Evolutionary conservation across 2,113 vertebrate genomes (phyloP).

Genomic region (Antechinus stuartii): DNA sequence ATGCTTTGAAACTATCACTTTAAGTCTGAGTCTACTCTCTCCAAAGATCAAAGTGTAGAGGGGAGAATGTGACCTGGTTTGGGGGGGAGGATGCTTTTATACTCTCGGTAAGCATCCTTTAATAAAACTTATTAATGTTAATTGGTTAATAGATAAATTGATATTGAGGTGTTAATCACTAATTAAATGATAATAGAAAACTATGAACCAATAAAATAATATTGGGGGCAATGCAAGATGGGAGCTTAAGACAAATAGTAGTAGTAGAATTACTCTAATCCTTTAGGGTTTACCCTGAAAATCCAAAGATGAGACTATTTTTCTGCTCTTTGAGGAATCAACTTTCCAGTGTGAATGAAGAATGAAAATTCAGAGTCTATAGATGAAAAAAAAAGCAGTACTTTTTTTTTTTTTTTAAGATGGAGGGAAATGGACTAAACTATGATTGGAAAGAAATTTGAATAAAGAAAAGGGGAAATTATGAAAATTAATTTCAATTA

Average conservation of each 20-base stretch:
- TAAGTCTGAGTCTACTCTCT: background rate
- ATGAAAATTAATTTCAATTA: background rate
- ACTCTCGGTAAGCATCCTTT: background rate
- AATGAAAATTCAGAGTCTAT: background rate
- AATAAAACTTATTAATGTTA: background rate
- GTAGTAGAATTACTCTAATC: background rate
- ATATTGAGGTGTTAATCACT: background rate
- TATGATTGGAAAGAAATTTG: background rate
- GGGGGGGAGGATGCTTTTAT: background rate
- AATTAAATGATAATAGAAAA: background rate
- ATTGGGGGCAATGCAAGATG: background rate
- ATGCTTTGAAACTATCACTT: background rate
- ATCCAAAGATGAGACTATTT: background rate
- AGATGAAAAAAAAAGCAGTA: background rate
- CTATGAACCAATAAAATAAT: background rate
- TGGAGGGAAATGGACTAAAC: background rate
- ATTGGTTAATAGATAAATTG: background rate
- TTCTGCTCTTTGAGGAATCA: background rate
- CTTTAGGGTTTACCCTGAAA: background rate
- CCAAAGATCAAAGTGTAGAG: background rate
- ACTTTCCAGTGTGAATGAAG: background rate
- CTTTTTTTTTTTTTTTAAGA: background rate
- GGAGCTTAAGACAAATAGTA: background rate
- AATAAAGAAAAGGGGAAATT: background rate
- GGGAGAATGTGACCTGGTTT: background rate